Conservation (phyloP, 2,888 invertebrate genomes). For the Aethes cnicana region DNA sequence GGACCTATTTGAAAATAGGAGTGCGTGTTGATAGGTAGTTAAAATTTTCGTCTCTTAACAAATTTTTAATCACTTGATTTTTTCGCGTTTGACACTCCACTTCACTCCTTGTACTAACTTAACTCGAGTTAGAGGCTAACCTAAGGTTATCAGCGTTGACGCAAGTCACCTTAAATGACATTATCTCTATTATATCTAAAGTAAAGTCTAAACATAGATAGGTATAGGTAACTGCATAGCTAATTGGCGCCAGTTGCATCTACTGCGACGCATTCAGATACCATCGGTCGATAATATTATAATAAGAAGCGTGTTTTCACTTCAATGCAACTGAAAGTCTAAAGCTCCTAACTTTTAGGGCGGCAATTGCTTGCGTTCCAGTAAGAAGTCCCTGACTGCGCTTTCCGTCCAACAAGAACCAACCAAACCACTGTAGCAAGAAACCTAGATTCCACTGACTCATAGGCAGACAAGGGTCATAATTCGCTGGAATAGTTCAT, state of each 20-base stretch:
- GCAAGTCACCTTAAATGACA: too few species aligned
- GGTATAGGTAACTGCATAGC: constrained; percentile 12
- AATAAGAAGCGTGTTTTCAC: constrained; percentile 18
- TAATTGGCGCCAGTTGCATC: constrained; percentile 29
- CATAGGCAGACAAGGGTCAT: constrained; percentile 1
- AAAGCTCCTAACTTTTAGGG: not conserved
- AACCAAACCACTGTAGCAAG: not conserved
- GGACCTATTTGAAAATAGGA: too few species aligned
- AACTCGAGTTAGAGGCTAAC: too few species aligned
- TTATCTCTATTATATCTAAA: not conserved
- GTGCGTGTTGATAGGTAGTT: too few species aligned
- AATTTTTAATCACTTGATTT: too few species aligned
- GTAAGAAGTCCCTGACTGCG: not conserved
- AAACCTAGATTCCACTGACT: not conserved
- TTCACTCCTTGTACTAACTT: too few species aligned
- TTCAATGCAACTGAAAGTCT: constrained; percentile 4
- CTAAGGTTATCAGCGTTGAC: too few species aligned
- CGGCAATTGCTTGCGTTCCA: constrained; percentile 14
- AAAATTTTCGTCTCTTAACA: too few species aligned
- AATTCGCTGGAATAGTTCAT: constrained; percentile 38
- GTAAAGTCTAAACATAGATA: constrained; percentile 10
- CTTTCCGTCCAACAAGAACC: not conserved
- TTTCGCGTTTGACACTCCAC: too few species aligned
- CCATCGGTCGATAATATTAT: constrained; percentile 25
- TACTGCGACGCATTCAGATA: constrained; percentile 25